These are phyloP conservation scores for Xiphophorus birchmanni DNA, from an alignment of 2,797 vertebrate genomes.

Conservation along the genomic window DNA sequence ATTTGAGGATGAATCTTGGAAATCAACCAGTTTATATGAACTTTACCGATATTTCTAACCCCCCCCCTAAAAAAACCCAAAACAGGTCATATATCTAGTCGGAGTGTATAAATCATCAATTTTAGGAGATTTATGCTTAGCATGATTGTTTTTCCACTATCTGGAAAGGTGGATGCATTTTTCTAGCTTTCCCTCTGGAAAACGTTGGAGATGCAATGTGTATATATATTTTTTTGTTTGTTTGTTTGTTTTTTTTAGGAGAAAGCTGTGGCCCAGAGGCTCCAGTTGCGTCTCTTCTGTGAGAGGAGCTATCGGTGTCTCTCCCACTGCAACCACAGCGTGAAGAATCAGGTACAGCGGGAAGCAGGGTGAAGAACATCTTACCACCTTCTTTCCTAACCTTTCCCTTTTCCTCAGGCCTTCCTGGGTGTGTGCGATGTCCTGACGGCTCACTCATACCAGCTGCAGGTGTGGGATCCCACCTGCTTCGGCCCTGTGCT, in stretches of 20 bases:
- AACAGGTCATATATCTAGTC: neutral
- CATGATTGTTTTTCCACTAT: neutral
- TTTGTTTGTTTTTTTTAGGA: slow-evolving; percentile 71
- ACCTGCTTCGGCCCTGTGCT: slow-evolving; percentile 66
- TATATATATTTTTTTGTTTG: slow-evolving; percentile 21
- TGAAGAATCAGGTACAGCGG: slow-evolving; percentile 85
- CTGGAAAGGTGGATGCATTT: neutral
- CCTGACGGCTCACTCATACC: slow-evolving; percentile 86
- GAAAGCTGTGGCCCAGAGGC: slow-evolving; percentile 76
- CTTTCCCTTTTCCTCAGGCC: slow-evolving; percentile 68
- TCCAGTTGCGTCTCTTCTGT: slow-evolving; percentile 82
- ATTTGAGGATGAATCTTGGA: neutral
- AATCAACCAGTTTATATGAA: neutral
- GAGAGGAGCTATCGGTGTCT: slow-evolving; percentile 82
- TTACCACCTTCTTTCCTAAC: rapidly evolving
- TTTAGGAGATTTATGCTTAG: neutral
- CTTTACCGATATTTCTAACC: too few species aligned
- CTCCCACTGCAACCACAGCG: slow-evolving; percentile 74
- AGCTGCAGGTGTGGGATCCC: slow-evolving; percentile 78
- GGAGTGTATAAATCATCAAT: neutral
- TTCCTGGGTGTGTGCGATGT: slow-evolving; percentile 89
- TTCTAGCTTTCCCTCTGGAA: neutral
- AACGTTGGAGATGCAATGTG: neutral
- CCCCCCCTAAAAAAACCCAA: too few species aligned
- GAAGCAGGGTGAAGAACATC: neutral